These are phyloP conservation scores for Nipponacmea schrenckii DNA, from an alignment of 2,888 invertebrate species.

Conservation along the genomic window DNA sequence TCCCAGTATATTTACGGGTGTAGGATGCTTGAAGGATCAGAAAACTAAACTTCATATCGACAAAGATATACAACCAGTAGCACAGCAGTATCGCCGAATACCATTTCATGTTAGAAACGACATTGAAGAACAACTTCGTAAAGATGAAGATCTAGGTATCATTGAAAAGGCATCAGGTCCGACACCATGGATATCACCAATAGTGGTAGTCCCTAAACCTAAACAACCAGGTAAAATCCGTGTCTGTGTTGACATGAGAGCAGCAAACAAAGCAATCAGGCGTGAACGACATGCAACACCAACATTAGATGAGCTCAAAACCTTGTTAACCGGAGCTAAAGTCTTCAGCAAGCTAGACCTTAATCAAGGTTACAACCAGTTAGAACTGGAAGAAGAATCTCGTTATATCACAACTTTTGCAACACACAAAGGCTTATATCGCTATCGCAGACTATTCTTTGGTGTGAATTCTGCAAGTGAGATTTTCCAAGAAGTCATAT, in stretches of 20 bases:
- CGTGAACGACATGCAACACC: conserved; percentile 29
- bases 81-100: conserved; percentile 29
- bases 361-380: conserved; percentile 41
- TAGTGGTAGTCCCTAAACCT: conserved; percentile 29
- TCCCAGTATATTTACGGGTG: background rate
- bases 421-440: conserved; percentile 35
- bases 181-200: conserved; percentile 23
- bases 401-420: conserved; percentile 44
- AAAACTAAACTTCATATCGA: background rate
- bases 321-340: conserved; percentile 25
- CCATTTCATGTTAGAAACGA: conserved; percentile 36
- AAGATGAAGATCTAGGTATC: conserved; percentile 20
- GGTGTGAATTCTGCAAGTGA: conserved; percentile 38
- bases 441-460: conserved; percentile 39
- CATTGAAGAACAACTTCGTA: conserved; percentile 18
- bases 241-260: conserved; percentile 31
- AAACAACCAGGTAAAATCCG: conserved; percentile 31
- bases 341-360: conserved; percentile 45
- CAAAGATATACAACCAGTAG: conserved; percentile 27
- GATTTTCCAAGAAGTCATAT: conserved; percentile 30
- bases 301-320: conserved; percentile 35
- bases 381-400: conserved; percentile 37
- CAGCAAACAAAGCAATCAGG: conserved; percentile 29
- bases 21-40: background rate
- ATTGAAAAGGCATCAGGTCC: conserved; percentile 30